phyloP scores from a whole-genome alignment of 2,113 vertebrate species.

The Castor canadensis region DNA sequence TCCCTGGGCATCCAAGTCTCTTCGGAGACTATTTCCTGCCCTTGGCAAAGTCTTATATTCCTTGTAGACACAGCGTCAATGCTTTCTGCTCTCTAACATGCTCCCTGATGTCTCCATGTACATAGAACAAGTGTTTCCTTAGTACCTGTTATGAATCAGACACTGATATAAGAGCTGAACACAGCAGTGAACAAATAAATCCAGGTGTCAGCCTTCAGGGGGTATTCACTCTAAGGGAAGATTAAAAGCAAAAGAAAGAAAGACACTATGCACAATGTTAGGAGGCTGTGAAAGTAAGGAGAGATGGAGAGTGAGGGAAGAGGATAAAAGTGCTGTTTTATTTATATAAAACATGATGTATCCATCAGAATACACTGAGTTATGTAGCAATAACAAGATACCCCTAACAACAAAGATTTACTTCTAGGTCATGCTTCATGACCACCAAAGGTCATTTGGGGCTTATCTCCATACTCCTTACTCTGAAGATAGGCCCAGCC shows the following conservation, averaged over 20 bases:
- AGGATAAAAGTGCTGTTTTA: neutral
- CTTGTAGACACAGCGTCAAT: neutral
- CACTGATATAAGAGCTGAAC: neutral
- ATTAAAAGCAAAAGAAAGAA: neutral
- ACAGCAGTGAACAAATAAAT: neutral
- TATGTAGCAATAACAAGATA: constrained; percentile 3
- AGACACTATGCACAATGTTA: neutral
- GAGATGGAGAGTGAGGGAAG: neutral
- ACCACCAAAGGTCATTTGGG: neutral
- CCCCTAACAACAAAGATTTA: neutral
- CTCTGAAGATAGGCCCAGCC: neutral
- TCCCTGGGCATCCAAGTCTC: neutral
- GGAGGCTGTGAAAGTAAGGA: neutral
- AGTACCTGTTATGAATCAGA: neutral
- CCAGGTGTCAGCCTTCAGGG: neutral
- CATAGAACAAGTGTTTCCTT: neutral
- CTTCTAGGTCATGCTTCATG: neutral
- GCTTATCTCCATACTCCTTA: neutral
- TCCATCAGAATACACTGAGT: neutral
- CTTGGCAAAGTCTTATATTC: neutral
- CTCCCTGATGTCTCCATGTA: neutral
- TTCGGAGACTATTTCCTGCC: neutral
- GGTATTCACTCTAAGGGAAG: neutral
- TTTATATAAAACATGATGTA: neutral
- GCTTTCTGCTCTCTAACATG: neutral